Evolutionary conservation across 2,113 vertebrate genomes (phyloP), one percentile per base, ranked within the genome.

Genomic region (Myocastor coypus): DNA sequence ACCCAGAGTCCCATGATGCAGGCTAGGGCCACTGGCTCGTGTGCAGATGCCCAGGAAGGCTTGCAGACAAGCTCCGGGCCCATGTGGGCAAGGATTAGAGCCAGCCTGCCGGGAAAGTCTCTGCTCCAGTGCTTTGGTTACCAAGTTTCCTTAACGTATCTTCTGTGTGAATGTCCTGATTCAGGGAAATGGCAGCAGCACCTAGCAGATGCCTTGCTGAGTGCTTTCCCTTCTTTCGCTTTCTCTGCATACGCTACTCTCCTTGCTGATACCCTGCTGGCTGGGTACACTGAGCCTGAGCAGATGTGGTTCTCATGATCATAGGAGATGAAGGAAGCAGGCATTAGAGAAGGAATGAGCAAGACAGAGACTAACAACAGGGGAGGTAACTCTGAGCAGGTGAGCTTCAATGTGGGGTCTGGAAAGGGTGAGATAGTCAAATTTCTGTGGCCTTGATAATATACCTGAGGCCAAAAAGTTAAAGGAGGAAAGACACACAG

Each of bases 101-200:
- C 34, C 7, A 0, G n/a, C 63, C 26, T 73, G 61, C 69, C 12
- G 82, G 82, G 85, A 87, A 83, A 82, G 52, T 78, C 34, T 92
- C 46, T 20, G 26, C 80, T 77, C 37, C 22, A n/a, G 52, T 82
- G 90, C 92, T 86, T 92, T 88, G 78, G 83, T 96, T 93, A 96
- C 78, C 55, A 78, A 80, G 37, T 92, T 96, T 71, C 92, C 10
- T 9, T 92, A 75, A 92, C 63, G 40, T 55, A 73, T 32, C 68
- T 68, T 82, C 55, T 6, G 3, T 68, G 85, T 42, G 19, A 34
- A 78, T 89, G 42, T 90, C 32, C 83, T 3, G 17, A 71, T 75
- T 84, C 22, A 52, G 95, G 66, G 77, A 94, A 59, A 69, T 77
- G 42, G 46, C 75, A 63, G 78, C 55, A 91, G 83, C 77, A 3